phyloP scores from a whole-genome alignment of 2,113 vertebrate genomes.

The Pavo muticus region DNA sequence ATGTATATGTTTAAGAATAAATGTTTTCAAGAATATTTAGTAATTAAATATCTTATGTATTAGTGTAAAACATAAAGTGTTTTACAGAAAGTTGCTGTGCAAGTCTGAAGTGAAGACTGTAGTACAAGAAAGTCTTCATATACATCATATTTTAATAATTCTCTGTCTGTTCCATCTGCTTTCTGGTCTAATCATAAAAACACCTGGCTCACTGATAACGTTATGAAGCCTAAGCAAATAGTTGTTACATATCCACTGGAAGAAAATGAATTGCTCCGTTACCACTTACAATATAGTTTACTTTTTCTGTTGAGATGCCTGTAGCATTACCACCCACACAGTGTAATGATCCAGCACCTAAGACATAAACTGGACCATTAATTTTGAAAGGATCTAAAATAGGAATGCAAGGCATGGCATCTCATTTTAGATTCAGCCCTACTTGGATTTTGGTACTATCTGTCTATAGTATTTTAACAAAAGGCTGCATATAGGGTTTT shows the following conservation, averaged over 20 bases:
- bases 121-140: background rate
- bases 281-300: background rate
- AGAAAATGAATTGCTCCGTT: background rate
- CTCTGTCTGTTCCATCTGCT: background rate
- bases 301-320: background rate
- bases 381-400: conserved; percentile 5
- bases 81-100: background rate
- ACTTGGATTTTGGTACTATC: background rate
- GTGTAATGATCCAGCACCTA: conserved; percentile 18
- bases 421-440: background rate
- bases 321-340: background rate
- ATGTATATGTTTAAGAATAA: background rate
- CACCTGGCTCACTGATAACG: background rate
- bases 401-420: background rate
- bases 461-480: background rate
- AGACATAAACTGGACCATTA: conserved; percentile 29
- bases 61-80: background rate
- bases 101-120: background rate
- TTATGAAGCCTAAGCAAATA: background rate
- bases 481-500: accelerated
- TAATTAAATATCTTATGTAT: background rate
- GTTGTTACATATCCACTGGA: background rate
- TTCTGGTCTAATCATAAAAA: background rate
- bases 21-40: background rate
- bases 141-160: background rate